Percentiles rank a stretch among this genome's conserved stretches.
Evolutionary conservation across 2,113 vertebrate species (phyloP).

Genomic region (Ceyx melanurus): DNA sequence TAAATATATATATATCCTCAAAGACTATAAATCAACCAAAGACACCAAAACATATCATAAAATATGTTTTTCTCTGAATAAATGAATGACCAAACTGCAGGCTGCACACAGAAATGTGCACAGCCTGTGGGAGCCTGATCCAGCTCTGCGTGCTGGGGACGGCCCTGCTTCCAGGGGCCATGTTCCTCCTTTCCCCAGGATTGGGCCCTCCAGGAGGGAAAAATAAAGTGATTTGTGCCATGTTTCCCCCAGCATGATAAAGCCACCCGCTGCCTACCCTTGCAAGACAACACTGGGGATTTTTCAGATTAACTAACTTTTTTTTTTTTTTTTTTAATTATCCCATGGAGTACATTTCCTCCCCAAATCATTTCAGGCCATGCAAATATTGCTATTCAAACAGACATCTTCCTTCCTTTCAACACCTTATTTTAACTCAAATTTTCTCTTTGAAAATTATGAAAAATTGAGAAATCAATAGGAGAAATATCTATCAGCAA

Average conservation of each 20-base stretch:
- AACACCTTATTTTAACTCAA: background rate
- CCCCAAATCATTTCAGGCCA: background rate
- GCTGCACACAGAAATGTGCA: background rate
- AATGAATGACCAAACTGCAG: background rate
- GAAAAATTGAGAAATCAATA: background rate
- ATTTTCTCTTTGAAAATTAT: background rate
- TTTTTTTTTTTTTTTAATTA: background rate
- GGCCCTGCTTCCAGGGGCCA: background rate
- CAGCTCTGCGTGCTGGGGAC: background rate
- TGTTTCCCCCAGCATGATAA: background rate
- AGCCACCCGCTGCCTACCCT: background rate
- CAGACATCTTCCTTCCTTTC: background rate
- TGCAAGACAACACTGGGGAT: background rate
- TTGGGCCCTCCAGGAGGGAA: conserved; percentile 25
- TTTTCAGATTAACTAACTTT: conserved; percentile 29
- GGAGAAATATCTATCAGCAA: background rate
- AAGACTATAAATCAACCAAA: background rate
- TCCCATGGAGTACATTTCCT: background rate
- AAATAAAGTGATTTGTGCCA: background rate
- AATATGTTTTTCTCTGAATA: background rate
- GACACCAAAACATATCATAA: background rate
- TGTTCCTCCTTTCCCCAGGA: conserved; percentile 19
- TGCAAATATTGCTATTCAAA: background rate
- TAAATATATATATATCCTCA: background rate
- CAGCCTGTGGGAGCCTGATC: background rate